Base-by-base conservation (phyloP, 2,113 vertebrate genomes). In the Oophaga pumilio region DNA sequence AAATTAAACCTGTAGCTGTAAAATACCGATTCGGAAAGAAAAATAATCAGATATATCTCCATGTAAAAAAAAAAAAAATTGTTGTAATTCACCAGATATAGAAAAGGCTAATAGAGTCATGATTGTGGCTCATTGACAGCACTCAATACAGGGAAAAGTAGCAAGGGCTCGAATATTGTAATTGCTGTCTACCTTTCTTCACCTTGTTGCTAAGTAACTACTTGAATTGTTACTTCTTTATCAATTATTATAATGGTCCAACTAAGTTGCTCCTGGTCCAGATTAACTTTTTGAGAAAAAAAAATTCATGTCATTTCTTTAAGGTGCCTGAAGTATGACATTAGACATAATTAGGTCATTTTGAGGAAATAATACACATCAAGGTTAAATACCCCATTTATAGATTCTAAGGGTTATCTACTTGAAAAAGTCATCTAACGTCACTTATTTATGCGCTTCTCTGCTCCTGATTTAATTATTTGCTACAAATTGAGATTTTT, bases 201-300 rank as follows among this genome's bases (percentile, higher is more conserved):
- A 59, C 52, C 15, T 33, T 11, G 66, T 84, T 84, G 82, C 66
- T 28, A 17, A 84, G 82, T 20, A 84, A 73, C 66, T 22, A 33
- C n/a, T 56, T 26, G 64, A 52, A 71, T 28, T 28, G 66, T 17
- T 24, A 15, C 24, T 84, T 84, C 49, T 71, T 84, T 84, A 84
- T 71, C 82, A 84, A 26, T 66, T 84, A 84, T 73, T 56, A 84
- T 84, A 84, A 71, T 84, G 66, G 82, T 33, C 50, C 59, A 73
- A 85, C 53, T 15, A 28, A 62, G 56, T 49, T 85, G 56, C 33
- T 85, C 18, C 56, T 76, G 24, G 57, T 60, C 26, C 49, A 74
- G 20, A 76, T 85, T 14, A 85, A 85, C 69, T 76, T 85, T 85
- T 76, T 59, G 26, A 28, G 69, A 62, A 26, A 24, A 76, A 24